Conservation (phyloP, 2,797 vertebrate species). For the Arremon brunneinucha region DNA sequence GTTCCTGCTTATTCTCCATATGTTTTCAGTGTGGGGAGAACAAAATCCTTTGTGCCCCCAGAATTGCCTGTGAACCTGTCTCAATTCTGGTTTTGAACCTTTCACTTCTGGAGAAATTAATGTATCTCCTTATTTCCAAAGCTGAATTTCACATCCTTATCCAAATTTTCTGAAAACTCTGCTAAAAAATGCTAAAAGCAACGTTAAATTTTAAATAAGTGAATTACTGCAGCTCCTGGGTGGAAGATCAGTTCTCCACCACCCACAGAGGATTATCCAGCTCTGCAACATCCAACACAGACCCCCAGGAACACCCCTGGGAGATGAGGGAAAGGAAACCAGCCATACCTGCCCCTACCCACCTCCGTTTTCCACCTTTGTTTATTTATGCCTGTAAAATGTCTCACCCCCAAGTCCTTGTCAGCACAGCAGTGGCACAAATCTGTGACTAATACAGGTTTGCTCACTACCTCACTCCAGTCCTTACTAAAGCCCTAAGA, state of each 20-base stretch:
- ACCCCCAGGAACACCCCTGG: fast-evolving
- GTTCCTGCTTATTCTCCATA: not conserved
- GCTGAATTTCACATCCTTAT: not conserved
- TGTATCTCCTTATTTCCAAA: not conserved
- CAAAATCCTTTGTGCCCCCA: not conserved
- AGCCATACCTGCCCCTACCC: not conserved
- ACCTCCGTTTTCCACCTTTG: not conserved
- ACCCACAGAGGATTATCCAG: not conserved
- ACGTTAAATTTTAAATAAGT: not conserved
- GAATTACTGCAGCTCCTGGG: not conserved
- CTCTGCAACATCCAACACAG: too few species aligned
- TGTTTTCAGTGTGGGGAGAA: not conserved
- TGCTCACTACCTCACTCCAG: not conserved
- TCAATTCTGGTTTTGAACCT: not conserved
- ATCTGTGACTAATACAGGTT: not conserved
- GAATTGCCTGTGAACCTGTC: not conserved
- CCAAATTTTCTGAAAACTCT: not conserved
- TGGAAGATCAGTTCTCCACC: fast-evolving
- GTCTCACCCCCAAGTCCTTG: not conserved
- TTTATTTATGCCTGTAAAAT: not conserved
- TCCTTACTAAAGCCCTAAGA: not conserved
- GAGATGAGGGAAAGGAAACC: not conserved
- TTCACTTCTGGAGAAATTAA: not conserved
- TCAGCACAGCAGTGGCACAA: not conserved
- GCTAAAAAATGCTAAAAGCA: not conserved